Evolutionary conservation across 2,888 invertebrate genomes (phyloP), one percentile per base, ranked within the genome.

Genomic region (Arctia plantaginis): DNA sequence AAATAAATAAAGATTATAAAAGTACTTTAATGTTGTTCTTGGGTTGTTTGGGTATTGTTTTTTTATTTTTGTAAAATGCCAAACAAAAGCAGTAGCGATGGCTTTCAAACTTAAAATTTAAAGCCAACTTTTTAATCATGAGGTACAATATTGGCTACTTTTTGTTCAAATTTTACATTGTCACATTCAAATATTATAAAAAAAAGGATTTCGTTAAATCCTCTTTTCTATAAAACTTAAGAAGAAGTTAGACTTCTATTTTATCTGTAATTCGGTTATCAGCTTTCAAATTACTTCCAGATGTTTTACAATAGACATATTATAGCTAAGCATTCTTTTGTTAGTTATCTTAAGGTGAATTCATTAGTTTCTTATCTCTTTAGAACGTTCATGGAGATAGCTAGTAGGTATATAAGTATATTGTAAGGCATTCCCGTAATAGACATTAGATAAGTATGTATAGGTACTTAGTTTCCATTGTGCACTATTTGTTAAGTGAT

Each of bases 401-500:
- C 15, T 47, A 20, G 47, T 44, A 13, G 13, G 12, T 27, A 15
- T 62, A 18, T 15, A 15, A 6, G 27, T 13, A 30, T 15, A 59
- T 27, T 15, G 3, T 15, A 30, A 30, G 6, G 18, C 30, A 62
- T 62, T 62, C 6, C 30, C 15, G 15, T 18, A 13, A 62, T 18
- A 30, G 7, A 30, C 30, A 18, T 62, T 62, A 30, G 15, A 4
- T 62, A 33, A 33, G 13, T 69, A 55, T 4, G n/a, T 12, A 44
- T 30, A 67, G 44, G 8, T 13, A 69, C 23, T 35, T 69, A 39
- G n/a, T 55, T 13, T 41, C 62, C 8, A 23, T 23, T 33, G 47
- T 23, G 41, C 23, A 6, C n/a, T 41, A 68, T 33, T 69, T 69
- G 35, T 35, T 69, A n/a, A 51, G 33, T 35, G 47, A 72, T 75